Evolutionary conservation across 2,113 vertebrate species (phyloP), one percentile per base, ranked within the genome.

Genomic region (Sinocyclocheilus maitianheensis): DNA sequence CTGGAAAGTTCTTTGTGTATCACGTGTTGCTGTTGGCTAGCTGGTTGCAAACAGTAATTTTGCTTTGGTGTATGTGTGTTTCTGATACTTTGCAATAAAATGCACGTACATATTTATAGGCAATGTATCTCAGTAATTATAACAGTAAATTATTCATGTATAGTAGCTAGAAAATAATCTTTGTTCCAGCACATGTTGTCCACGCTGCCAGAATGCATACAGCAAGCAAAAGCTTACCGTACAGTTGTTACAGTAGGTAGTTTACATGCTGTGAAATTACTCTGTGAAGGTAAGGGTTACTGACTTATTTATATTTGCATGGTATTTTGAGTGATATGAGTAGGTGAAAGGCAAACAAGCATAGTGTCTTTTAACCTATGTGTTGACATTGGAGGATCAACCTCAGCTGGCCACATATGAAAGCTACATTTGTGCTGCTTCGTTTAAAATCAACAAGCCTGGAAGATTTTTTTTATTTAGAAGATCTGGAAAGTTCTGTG

Each of bases 1-100:
- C 63, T 71, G 46, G 80, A 82, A 82, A 71, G 63, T 71, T 82
- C 80, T 67, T 22, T 53, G 62, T 51, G 40, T 12, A 34, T 82
- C 80, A 82, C 80, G 63, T 82, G 80, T 81, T 81, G 60, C 79
- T 26, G 79, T 51, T 69, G 1, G 46, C 26, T 82, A 51, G 18
- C 24, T 34, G 16, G 1, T 20, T 69, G 18, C 77, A 79, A 55
- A 53, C 14, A 13, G 3, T 60, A 16, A 72, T 77, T 51, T 34
- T 37, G 46, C 14, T 30, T 65, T 43, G 37, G 24, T 55, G 18
- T 9, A 51, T 53, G 26, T 34, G 11, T 53, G 11, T 22, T 53
- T 82, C 18, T 82, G 2, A 7, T 26, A 13, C 6, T 46, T 65
- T 48, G 60, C 8, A 26, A 48, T 51, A 13, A 48, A 82, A 46